These are phyloP conservation scores for human DNA, from an alignment of 2,113 vertebrate species.

Conservation along the genomic window DNA sequence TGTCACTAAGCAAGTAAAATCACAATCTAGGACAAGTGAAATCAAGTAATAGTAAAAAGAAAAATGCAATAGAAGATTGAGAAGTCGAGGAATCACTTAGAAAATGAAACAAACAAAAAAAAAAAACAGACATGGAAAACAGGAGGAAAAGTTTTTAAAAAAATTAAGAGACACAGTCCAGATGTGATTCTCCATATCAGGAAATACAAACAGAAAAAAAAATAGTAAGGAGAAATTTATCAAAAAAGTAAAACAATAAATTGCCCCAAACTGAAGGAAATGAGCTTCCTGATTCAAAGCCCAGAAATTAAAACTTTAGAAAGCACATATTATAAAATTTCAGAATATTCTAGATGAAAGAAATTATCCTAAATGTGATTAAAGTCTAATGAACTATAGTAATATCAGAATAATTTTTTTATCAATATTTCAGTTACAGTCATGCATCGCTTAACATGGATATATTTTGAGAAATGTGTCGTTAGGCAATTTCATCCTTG, in stretches of 20 bases:
- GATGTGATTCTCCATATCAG: neutral
- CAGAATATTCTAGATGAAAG: neutral
- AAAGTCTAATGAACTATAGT: neutral
- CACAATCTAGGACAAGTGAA: slow-evolving; percentile 28
- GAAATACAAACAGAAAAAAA: neutral
- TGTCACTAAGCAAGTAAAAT: slow-evolving; percentile 27
- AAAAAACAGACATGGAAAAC: neutral
- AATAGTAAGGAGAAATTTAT: neutral
- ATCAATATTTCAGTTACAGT: slow-evolving; percentile 23
- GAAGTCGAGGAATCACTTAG: neutral
- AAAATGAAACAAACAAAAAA: neutral
- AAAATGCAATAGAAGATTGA: slow-evolving; percentile 11
- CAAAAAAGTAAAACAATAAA: neutral
- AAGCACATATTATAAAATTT: neutral
- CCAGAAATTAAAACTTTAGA: slow-evolving; percentile 3
- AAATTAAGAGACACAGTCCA: neutral
- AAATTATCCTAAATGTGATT: neutral
- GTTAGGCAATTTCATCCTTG: neutral
- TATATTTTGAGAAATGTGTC: neutral
- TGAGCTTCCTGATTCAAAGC: slow-evolving; percentile 4
- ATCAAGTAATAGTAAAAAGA: neutral
- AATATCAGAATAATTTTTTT: slow-evolving; percentile 25
- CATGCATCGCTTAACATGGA: neutral
- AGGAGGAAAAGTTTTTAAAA: neutral
- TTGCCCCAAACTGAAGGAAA: neutral